Base-by-base conservation (phyloP, 2,888 invertebrate species). In the Pheosia gnoma region DNA sequence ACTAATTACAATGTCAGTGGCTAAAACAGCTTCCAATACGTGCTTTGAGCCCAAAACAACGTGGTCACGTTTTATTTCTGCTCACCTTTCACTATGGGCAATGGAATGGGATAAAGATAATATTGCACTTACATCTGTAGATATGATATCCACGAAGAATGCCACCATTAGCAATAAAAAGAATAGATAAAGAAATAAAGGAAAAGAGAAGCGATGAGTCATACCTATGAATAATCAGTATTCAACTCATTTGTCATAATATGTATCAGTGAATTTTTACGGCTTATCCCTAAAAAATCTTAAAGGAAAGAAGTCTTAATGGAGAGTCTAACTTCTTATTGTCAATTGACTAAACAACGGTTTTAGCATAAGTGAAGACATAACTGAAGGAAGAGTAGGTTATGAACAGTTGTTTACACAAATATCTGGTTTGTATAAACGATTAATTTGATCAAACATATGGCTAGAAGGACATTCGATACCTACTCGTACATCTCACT, bases 61-160 rank as follows among this genome's bases (percentile, higher is more conserved):
- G 51, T 57, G 70, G 70, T 70, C 78, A 80, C 70, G 77, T 72
- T 75, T 72, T 66, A 63, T 53, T 53, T 61, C 61, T 61, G 57
- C 64, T 68, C 72, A 66, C 13, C 0, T 52, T 52, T 52, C 36
- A 36, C 52, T 37, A 59, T 62, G 52, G 51, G 59, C 60, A 62
- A 70, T 38, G 56, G 52, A 62, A 70, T 38, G 56, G 49, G 59
- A 59, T 45, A 61, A n/a, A 36, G 52, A 52, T 37, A 53, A 11
- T 11, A 53, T 53, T 53, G 11, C 11, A 53, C 11, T 11, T 53
- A 47, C 4, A n/a, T 47, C 47, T n/a, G n/a, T 5, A 9, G 47
- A 47, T n/a, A 47, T 47, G 5, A 11, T n/a, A n/a, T 47, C 43
- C 9, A 10, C 9, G 10, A 47, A 1, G 4, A 47, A 47, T 2